phyloP scores from a whole-genome alignment of 2,113 vertebrate genomes.

The Hippocampus abdominalis region DNA sequence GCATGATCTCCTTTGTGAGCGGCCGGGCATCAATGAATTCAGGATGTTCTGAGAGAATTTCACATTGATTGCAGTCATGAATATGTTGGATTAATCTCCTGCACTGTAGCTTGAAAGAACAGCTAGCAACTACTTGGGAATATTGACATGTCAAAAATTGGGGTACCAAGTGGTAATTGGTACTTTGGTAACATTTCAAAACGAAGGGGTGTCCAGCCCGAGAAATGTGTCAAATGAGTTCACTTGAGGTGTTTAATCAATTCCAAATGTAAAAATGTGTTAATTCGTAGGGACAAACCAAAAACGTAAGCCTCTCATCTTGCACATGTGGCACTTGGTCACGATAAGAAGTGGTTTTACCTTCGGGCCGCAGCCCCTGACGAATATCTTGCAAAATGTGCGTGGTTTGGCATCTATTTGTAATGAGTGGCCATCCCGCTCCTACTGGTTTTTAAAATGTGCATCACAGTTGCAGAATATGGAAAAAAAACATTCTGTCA shows the following conservation, averaged over 20 bases:
- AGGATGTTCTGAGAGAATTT: constrained; percentile 4
- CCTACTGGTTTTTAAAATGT: too few relatives aligned
- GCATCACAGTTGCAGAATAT: too few relatives aligned
- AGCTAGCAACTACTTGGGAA: background rate
- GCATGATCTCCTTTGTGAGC: constrained; percentile 5
- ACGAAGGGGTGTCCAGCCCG: background rate
- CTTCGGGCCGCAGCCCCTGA: too few relatives aligned
- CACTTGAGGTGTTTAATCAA: background rate
- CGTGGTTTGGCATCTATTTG: too few relatives aligned
- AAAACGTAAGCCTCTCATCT: too few relatives aligned
- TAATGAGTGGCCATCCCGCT: too few relatives aligned
- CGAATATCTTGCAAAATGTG: too few relatives aligned
- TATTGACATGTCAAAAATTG: background rate
- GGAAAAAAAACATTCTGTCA: too few relatives aligned
- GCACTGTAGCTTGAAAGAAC: background rate
- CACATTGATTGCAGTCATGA: background rate
- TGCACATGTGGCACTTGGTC: too few relatives aligned
- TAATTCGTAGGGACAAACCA: too few relatives aligned
- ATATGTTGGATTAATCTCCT: background rate
- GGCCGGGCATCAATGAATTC: background rate
- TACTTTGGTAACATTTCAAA: too few relatives aligned
- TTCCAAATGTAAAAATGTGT: background rate
- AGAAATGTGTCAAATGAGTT: background rate
- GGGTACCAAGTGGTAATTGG: background rate
- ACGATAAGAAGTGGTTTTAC: too few relatives aligned